These are phyloP conservation scores for Drosophila teissieri DNA, from an alignment of 1,140 invertebrate species.

Conservation along the genomic window DNA sequence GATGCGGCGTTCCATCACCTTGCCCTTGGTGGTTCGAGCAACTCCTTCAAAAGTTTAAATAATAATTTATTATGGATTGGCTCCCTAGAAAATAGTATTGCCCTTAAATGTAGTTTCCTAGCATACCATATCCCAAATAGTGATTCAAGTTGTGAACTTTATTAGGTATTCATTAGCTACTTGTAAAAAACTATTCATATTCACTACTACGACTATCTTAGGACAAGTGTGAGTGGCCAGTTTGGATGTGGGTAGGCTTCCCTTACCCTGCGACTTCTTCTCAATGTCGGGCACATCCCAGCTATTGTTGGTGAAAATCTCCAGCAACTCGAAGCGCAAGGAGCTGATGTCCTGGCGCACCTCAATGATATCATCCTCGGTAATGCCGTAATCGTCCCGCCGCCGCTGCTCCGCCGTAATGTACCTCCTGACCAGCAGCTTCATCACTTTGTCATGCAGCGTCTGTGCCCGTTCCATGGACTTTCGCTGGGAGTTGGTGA, in stretches of 20 bases:
- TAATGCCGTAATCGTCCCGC: conserved; percentile 93
- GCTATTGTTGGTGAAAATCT: conserved; percentile 93
- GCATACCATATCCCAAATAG: too few species aligned
- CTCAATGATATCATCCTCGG: conserved; percentile 98
- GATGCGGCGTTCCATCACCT: conserved; percentile 92
- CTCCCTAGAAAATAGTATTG: too few species aligned
- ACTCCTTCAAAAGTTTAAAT: conserved; percentile 46
- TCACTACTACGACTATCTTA: neutral
- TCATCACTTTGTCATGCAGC: conserved; percentile 91
- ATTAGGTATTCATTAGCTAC: too few species aligned
- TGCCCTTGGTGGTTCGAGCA: conserved; percentile 93
- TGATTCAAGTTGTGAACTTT: too few species aligned
- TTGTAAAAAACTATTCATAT: neutral
- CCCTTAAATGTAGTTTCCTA: too few species aligned
- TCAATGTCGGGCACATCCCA: conserved; percentile 91
- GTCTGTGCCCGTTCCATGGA: conserved; percentile 88
- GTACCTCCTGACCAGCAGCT: conserved; percentile 91
- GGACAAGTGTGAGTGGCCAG: neutral
- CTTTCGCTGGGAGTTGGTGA: conserved; percentile 86
- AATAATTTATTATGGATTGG: neutral
- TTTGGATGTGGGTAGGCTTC: neutral
- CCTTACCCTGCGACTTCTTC: conserved; percentile 86
- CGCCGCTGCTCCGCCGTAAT: conserved; percentile 93
- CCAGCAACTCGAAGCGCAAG: conserved; percentile 93
- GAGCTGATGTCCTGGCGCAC: conserved; percentile 97